phyloP scores from a whole-genome alignment of 2,888 invertebrate genomes.

The Archips crataeganus region DNA sequence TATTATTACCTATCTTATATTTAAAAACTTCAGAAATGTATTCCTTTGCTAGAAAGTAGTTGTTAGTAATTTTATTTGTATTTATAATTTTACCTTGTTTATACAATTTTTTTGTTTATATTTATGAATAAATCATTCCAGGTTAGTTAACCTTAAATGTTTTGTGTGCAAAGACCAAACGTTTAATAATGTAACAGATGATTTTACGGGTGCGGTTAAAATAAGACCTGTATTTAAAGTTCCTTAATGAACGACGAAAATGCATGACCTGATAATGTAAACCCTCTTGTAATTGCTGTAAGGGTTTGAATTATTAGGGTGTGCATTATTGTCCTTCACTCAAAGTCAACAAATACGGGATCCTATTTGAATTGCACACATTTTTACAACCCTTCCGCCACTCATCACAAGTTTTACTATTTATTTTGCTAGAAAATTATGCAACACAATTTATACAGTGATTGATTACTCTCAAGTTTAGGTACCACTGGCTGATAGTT shows the following conservation, averaged over 20 bases:
- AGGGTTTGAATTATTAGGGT: too few relatives aligned
- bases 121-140: conserved; percentile 4
- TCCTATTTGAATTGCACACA: too few relatives aligned
- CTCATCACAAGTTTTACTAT: neutral
- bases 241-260: too few relatives aligned
- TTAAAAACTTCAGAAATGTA: neutral
- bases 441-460: too few relatives aligned
- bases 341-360: too few relatives aligned
- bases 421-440: too few relatives aligned
- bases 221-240: too few relatives aligned
- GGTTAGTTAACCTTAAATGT: neutral
- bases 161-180: neutral
- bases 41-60: neutral
- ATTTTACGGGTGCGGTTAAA: neutral
- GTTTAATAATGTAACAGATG: neutral
- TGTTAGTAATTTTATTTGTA: neutral
- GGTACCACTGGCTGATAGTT: too few relatives aligned
- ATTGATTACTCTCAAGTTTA: too few relatives aligned
- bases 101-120: neutral
- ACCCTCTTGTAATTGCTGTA: too few relatives aligned
- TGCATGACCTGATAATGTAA: too few relatives aligned
- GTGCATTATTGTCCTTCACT: too few relatives aligned
- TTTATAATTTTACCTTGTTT: neutral
- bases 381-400: neutral
- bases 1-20: neutral